These are phyloP conservation scores for Xestobium rufovillosum DNA, from an alignment of 2,888 invertebrate species.

Conservation along the genomic window DNA sequence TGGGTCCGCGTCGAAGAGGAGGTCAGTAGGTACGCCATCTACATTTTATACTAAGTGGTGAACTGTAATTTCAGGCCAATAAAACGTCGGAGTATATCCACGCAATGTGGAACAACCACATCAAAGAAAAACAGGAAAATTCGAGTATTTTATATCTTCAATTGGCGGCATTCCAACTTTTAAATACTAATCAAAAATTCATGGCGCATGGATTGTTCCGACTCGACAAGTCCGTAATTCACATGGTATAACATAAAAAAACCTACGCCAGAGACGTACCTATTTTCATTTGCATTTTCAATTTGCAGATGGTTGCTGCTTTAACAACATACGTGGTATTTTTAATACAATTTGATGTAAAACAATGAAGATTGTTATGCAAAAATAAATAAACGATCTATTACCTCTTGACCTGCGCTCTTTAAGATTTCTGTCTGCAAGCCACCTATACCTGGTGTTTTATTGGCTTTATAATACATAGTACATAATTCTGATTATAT, in stretches of 20 bases:
- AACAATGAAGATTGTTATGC: too few relatives aligned
- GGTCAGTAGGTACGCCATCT: too few relatives aligned
- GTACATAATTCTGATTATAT: too few relatives aligned
- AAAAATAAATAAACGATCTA: too few relatives aligned
- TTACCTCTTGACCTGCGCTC: too few relatives aligned
- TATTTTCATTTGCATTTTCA: slow-evolving; percentile 4
- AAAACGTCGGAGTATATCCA: slow-evolving; percentile 9
- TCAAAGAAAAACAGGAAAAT: slow-evolving; percentile 5
- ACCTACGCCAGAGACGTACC: slow-evolving; percentile 2
- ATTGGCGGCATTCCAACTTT: slow-evolving; percentile 35
- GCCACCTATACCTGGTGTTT: too few relatives aligned
- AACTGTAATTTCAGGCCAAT: slow-evolving; percentile 13
- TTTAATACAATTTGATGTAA: slow-evolving; percentile 35
- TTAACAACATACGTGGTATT: slow-evolving; percentile 43
- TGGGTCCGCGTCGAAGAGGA: too few relatives aligned
- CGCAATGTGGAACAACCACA: slow-evolving; percentile 14
- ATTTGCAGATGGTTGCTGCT: slow-evolving; percentile 38
- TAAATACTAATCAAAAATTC: slow-evolving; percentile 37
- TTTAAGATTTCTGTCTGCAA: too few relatives aligned
- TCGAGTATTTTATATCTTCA: slow-evolving; percentile 9
- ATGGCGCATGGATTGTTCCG: slow-evolving; percentile 41
- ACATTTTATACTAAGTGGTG: background rate
- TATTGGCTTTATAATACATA: too few relatives aligned
- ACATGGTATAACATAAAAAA: slow-evolving; percentile 33
- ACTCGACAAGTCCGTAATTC: slow-evolving; percentile 40